These are phyloP conservation scores for Porites lutea DNA, from an alignment of 64 coral and sea anemone genomes.

Conservation along the genomic window DNA sequence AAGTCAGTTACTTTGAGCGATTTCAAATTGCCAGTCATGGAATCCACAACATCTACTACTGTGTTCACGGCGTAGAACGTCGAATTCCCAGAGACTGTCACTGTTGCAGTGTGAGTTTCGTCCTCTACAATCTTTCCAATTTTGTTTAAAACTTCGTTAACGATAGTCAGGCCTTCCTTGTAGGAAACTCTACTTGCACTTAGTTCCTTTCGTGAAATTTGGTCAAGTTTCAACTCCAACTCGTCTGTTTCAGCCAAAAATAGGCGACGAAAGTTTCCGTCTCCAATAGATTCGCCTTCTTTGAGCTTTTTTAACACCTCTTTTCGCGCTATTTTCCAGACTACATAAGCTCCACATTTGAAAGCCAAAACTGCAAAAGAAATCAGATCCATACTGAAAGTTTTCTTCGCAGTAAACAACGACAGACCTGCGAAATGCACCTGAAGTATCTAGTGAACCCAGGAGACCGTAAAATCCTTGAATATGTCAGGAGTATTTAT, in stretches of 20 bases:
- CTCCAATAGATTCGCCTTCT: not conserved
- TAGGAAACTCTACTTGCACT: not conserved
- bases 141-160: no score
- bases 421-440: no score
- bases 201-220: not conserved
- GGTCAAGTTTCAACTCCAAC: not conserved
- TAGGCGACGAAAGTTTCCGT: not conserved
- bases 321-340: not conserved
- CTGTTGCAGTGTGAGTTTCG: no score
- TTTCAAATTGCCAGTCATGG: not conserved
- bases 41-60: no score
- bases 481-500: no score
- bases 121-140: no score
- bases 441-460: no score
- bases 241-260: not conserved
- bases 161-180: not conserved
- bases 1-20: not conserved
- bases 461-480: no score
- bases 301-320: not conserved
- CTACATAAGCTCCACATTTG: not conserved
- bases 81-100: no score
- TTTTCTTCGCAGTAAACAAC: no score
- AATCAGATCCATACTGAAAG: not conserved
- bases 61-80: no score
- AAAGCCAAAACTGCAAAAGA: not conserved